Percentiles rank a stretch among this genome's conserved stretches.
Evolutionary conservation across 1,140 invertebrate genomes (phyloP).

Genomic region (Meloidogyne chitwoodi): DNA sequence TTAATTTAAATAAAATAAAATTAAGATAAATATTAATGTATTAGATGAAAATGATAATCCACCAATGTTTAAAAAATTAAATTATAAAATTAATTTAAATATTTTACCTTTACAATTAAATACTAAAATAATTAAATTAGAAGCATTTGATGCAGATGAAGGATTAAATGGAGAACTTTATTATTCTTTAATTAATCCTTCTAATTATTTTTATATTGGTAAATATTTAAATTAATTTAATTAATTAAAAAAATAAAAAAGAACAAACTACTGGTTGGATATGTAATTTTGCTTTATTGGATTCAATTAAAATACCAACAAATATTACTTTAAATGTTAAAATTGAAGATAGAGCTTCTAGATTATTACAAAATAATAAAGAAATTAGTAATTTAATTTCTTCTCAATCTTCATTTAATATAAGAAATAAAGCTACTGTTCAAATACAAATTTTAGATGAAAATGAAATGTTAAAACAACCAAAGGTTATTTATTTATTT

Average conservation of each 20-base stretch:
- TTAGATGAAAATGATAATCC: constrained; percentile 43
- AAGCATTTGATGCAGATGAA: constrained; percentile 45
- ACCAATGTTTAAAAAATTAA: constrained; percentile 36
- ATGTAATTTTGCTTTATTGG: constrained; percentile 28
- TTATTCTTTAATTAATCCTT: constrained; percentile 23
- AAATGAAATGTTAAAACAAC: constrained; percentile 13
- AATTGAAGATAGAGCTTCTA: constrained; percentile 47
- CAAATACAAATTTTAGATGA: constrained; percentile 12
- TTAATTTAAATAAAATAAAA: not conserved
- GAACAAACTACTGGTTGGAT: constrained; percentile 44
- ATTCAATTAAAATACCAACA: not conserved
- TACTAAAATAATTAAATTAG: constrained; percentile 30
- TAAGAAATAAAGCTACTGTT: constrained; percentile 41
- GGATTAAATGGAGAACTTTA: constrained; percentile 43
- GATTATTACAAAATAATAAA: constrained; percentile 18
- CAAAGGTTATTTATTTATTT: constrained; percentile 1
- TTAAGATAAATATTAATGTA: constrained; percentile 28
- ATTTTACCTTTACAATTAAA: constrained; percentile 37
- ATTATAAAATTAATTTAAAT: constrained; percentile 37
- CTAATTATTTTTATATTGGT: constrained; percentile 37
- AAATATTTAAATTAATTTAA: not conserved
- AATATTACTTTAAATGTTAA: constrained; percentile 22
- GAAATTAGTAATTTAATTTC: not conserved
- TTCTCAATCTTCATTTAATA: constrained; percentile 4
- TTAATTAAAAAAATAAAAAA: not conserved